Percentiles rank a stretch among this genome's conserved stretches.
Conservation (phyloP, 2,888 invertebrate species). For the Mythimna loreyi region DNA sequence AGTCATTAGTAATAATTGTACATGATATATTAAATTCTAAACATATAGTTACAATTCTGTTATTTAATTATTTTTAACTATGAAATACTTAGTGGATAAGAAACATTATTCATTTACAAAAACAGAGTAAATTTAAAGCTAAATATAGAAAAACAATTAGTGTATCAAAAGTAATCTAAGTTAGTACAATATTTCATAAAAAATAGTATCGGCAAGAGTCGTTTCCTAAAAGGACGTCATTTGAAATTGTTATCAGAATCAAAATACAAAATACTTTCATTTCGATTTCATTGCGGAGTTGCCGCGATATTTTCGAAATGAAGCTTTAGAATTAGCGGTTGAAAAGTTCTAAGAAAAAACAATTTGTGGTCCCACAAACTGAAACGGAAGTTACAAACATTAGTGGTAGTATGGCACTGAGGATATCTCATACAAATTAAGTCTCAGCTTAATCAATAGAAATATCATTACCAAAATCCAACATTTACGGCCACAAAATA, state of each 20-base stretch:
- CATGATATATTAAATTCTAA: conserved; percentile 53
- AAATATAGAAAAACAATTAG: conserved; percentile 41
- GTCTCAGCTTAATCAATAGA: conserved; percentile 41
- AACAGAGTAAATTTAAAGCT: conserved; percentile 26
- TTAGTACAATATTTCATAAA: conserved; percentile 48
- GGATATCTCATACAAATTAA: conserved; percentile 48
- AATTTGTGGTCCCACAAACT: not conserved
- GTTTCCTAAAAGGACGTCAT: conserved; percentile 23
- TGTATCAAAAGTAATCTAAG: conserved; percentile 50
- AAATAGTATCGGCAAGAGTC: conserved; percentile 41
- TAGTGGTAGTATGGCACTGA: not conserved
- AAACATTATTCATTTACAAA: conserved; percentile 49
- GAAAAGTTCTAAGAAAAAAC: conserved; percentile 10
- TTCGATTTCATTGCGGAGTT: conserved; percentile 27
- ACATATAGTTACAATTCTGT: conserved; percentile 33
- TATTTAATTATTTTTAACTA: conserved; percentile 1
- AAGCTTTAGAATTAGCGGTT: conserved; percentile 28
- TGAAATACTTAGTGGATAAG: conserved; percentile 16
- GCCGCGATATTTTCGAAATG: conserved; percentile 28
- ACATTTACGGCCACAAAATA: not conserved
- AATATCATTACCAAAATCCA: conserved; percentile 28
- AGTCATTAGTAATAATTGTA: conserved; percentile 56
- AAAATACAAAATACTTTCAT: conserved; percentile 27
- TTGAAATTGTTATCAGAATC: conserved; percentile 12
- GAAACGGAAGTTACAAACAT: conserved; percentile 13